Conservation (phyloP, 1,140 invertebrate species). For the Drosophila virilis region DNA sequence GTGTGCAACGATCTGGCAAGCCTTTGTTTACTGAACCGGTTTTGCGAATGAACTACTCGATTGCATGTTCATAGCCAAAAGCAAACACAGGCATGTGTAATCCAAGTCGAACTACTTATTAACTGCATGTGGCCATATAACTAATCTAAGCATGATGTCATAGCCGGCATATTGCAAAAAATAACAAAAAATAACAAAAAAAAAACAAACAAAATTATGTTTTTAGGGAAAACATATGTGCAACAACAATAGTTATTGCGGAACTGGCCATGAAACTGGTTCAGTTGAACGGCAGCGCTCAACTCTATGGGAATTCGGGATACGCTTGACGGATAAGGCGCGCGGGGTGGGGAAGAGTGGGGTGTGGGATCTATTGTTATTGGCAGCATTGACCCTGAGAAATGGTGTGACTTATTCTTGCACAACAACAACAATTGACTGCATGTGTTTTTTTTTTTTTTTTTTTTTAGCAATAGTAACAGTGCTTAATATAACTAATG, state of each 20-base stretch:
- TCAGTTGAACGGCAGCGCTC: constrained; percentile 16
- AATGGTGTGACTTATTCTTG: constrained; percentile 43
- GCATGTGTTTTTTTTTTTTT: not conserved
- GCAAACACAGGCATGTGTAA: not conserved
- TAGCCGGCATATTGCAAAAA: constrained; percentile 32
- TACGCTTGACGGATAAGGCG: too few relatives aligned
- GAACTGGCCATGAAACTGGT: constrained; percentile 23
- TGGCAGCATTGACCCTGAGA: constrained; percentile 65
- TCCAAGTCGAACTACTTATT: constrained; percentile 41
- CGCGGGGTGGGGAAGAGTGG: not conserved
- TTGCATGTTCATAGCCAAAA: not conserved
- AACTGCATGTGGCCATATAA: constrained; percentile 9
- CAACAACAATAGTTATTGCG: constrained; percentile 8
- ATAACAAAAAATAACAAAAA: not conserved
- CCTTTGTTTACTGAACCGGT: constrained; percentile 45
- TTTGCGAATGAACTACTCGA: constrained; percentile 46
- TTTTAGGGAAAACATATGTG: not conserved
- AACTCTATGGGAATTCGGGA: constrained; percentile 27
- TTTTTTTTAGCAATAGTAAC: constrained; percentile 13
- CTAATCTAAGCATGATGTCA: constrained; percentile 41
- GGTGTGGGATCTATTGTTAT: constrained; percentile 29
- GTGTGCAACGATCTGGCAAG: constrained; percentile 45
- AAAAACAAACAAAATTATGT: not conserved
- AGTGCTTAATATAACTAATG: constrained; percentile 31
- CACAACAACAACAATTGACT: constrained; percentile 25